Evolutionary conservation across 2,113 vertebrate genomes (phyloP), one percentile per base, ranked within the genome.

Genomic region (Elanus axillaris): DNA sequence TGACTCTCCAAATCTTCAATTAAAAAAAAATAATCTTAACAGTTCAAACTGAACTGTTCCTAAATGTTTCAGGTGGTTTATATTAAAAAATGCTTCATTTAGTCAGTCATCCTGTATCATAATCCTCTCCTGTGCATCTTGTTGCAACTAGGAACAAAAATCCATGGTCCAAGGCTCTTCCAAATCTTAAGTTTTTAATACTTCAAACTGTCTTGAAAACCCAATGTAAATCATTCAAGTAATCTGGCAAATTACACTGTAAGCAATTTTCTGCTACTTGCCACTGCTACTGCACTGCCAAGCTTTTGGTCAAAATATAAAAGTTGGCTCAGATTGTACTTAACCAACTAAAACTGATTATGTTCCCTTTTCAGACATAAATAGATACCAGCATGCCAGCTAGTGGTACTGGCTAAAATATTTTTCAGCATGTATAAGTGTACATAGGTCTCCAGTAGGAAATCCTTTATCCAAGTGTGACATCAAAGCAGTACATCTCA

Each of bases 241-340:
- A 98, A 98, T 98, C 98, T 98, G 98, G 97, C 98, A 94, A 97
- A 96, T 96, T 98, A 97, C 97, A 95, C 95, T 97, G 97, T 96
- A 98, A 98, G 98, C 97, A 98, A 98, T 98, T 98, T 98, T 98
- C 98, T 98, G 97, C 98, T 98, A 95, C 97, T 97, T 98, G 96
- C 97, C 97, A 94, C 97, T 98, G 96, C 96, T 98, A 98, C 94
- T 97, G 98, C 97, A 97, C 97, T 98, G 97, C 98, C 98, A 99
- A 98, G 97, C 96, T 97, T 98, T 98, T 98, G 98, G 98, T 98
- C 95, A 96, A 98, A 98, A 96, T 97, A 97, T 97, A 98, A 98
- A 98, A 98, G 97, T 97, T 98, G 98, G 98, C 98, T 98, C 96
- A 97, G 97, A 96, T 88, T 96, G 97, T 97, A 97, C 96, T 98